Percentiles rank a stretch among this genome's conserved stretches.
These are phyloP conservation scores for Lycia hirtaria DNA, from an alignment of 2,888 invertebrate species.

Conservation along the genomic window DNA sequence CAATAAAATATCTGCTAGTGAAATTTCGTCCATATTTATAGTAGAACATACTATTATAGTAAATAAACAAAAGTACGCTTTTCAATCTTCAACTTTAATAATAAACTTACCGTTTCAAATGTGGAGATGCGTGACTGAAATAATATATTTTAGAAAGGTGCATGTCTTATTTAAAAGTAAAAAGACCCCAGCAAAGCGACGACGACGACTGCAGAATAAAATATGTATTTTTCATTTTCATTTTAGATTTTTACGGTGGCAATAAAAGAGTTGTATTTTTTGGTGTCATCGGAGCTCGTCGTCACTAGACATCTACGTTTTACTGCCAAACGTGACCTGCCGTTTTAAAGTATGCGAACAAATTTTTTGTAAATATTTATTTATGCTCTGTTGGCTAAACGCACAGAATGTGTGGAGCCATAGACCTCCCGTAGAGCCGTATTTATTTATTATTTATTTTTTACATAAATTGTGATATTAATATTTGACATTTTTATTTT, in stretches of 20 bases:
- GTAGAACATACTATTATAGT: too few relatives aligned
- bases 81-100: neutral
- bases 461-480: too few relatives aligned
- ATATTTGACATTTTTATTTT: too few relatives aligned
- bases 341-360: neutral
- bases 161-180: slow-evolving; percentile 1
- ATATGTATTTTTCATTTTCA: slow-evolving; percentile 4
- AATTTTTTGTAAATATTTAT: slow-evolving; percentile 6
- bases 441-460: neutral
- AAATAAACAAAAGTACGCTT: too few relatives aligned
- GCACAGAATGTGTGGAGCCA: neutral
- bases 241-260: neutral
- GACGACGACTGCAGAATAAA: neutral
- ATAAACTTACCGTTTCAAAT: neutral
- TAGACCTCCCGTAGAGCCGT: neutral
- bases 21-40: too few relatives aligned
- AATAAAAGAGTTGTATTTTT: slow-evolving; percentile 3
- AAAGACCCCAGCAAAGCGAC: neutral
- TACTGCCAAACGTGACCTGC: slow-evolving; percentile 3
- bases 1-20: too few relatives aligned
- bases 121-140: neutral
- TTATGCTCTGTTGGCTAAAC: neutral
- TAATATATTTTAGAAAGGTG: neutral
- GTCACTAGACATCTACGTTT: slow-evolving; percentile 1
- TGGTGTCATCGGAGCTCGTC: neutral